These are phyloP conservation scores for Pteropus alecto DNA, from an alignment of 2,113 vertebrate genomes.

Conservation along the genomic window DNA sequence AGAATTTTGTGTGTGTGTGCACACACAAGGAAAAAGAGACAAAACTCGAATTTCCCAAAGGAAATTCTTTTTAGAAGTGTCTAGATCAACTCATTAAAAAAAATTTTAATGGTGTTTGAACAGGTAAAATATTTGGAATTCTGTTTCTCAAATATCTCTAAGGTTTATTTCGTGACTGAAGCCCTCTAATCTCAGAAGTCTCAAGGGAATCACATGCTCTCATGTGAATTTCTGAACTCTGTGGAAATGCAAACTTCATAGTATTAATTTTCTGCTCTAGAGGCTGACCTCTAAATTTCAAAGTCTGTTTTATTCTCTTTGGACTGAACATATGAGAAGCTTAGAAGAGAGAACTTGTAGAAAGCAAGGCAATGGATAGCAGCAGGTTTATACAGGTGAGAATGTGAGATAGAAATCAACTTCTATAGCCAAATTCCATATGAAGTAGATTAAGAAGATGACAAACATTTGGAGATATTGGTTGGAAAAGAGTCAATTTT, in stretches of 20 bases:
- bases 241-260: neutral
- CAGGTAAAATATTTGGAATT: neutral
- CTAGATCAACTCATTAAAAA: neutral
- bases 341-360: neutral
- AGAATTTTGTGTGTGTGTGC: neutral
- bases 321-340: accelerated
- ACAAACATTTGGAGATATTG: neutral
- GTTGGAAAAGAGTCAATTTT: neutral
- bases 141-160: neutral
- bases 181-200: neutral
- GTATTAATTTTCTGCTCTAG: neutral
- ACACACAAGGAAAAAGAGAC: neutral
- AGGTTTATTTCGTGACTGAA: neutral
- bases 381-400: neutral
- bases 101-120: neutral
- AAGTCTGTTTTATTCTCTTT: neutral
- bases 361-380: neutral
- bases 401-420: neutral
- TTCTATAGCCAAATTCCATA: neutral
- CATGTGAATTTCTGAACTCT: neutral
- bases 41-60: neutral
- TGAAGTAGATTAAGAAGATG: neutral
- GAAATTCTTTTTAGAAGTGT: neutral
- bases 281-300: conserved; percentile 18
- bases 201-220: neutral